These are phyloP conservation scores for Enteromius paludinosus DNA, from an alignment of 2,797 vertebrate genomes.

Conservation along the genomic window DNA sequence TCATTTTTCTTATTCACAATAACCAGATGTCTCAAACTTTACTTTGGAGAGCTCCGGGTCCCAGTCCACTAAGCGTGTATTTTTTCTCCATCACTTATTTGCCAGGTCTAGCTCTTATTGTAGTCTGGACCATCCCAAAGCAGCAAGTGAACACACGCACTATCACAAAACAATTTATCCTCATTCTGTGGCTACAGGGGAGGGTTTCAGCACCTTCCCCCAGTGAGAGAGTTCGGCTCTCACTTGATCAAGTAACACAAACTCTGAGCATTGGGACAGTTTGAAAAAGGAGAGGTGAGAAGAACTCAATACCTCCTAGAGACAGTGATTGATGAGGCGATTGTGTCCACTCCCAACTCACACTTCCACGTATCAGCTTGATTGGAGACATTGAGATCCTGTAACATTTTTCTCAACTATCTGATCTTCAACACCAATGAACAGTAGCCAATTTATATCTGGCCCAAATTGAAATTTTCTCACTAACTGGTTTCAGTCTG, in stretches of 20 bases:
- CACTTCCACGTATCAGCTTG: constrained; percentile 70
- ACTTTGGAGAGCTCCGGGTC: constrained; percentile 60
- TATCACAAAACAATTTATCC: constrained; percentile 80
- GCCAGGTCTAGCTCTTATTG: constrained; percentile 51
- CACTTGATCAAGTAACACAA: constrained; percentile 77
- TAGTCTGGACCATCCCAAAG: constrained; percentile 45
- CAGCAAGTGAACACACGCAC: constrained; percentile 66
- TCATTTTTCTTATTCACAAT: constrained; percentile 80
- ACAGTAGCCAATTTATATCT: constrained; percentile 43
- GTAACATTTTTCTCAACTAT: constrained; percentile 67
- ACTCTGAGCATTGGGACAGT: constrained; percentile 73
- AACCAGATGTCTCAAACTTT: constrained; percentile 73
- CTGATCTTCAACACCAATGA: constrained; percentile 58
- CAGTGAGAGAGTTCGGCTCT: constrained; percentile 72
- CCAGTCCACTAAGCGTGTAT: constrained; percentile 76
- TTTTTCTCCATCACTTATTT: constrained; percentile 66
- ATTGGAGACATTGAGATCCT: constrained; percentile 79
- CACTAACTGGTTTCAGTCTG: neutral
- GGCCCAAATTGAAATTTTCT: constrained; percentile 34
- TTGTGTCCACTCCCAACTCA: constrained; percentile 73
- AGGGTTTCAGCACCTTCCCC: constrained; percentile 66
- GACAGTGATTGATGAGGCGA: constrained; percentile 81
- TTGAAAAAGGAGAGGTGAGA: constrained; percentile 77
- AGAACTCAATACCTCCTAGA: constrained; percentile 77
- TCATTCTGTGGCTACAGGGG: constrained; percentile 72